These are phyloP conservation scores for Cerastoderma edule DNA, from an alignment of 2,888 invertebrate species.

Conservation along the genomic window DNA sequence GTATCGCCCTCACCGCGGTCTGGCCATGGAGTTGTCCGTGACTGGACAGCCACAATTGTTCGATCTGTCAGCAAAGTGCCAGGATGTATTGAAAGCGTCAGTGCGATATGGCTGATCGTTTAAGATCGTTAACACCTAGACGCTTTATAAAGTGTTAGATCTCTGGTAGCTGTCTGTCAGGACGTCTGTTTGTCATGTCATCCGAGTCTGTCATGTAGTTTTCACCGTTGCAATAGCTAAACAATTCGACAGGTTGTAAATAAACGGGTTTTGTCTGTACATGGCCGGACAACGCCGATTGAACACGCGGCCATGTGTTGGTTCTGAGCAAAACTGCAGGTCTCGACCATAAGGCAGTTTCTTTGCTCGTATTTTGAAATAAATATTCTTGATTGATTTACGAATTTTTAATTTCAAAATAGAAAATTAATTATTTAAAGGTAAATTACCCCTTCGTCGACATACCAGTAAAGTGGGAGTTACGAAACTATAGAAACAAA, in stretches of 20 bases:
- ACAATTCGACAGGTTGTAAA: constrained; percentile 40
- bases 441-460: too few relatives aligned
- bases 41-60: constrained; percentile 40
- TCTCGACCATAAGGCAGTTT: too few relatives aligned
- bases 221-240: constrained; percentile 37
- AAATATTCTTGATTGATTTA: too few relatives aligned
- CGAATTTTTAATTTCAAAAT: too few relatives aligned
- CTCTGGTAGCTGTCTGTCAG: constrained; percentile 55
- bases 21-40: constrained; percentile 37
- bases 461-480: too few relatives aligned
- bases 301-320: too few relatives aligned
- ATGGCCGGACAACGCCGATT: neutral
- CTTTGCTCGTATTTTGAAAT: too few relatives aligned
- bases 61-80: constrained; percentile 58
- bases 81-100: constrained; percentile 48
- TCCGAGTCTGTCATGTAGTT: constrained; percentile 28
- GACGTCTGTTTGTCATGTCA: constrained; percentile 57
- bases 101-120: constrained; percentile 60
- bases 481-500: too few relatives aligned
- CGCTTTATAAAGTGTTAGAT: constrained; percentile 46
- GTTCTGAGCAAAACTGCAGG: too few relatives aligned
- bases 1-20: constrained; percentile 38
- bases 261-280: constrained; percentile 24
- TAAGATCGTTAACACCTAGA: constrained; percentile 58
- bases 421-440: too few relatives aligned